These are phyloP conservation scores for Rynchops niger DNA, from an alignment of 2,113 vertebrate species.

Conservation along the genomic window DNA sequence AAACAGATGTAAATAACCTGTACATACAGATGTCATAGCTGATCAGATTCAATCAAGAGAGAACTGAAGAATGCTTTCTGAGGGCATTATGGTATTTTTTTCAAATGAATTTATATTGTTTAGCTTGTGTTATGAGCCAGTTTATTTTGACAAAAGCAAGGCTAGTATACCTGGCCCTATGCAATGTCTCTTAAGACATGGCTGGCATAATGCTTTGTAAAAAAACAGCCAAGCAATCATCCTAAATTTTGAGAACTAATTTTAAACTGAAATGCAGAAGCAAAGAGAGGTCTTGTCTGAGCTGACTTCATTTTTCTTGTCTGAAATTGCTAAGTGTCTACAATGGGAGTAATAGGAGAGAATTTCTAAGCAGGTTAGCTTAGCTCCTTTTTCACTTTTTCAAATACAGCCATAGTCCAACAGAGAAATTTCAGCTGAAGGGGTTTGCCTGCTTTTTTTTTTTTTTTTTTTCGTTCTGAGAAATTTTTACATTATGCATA, in stretches of 20 bases:
- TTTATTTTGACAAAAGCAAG: not conserved
- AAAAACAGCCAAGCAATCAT: not conserved
- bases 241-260: constrained; percentile 22
- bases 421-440: not conserved
- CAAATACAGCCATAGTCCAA: not conserved
- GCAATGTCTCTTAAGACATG: not conserved
- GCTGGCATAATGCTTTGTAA: not conserved
- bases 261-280: constrained; percentile 19
- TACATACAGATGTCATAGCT: not conserved
- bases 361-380: not conserved
- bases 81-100: not conserved
- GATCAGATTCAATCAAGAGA: not conserved
- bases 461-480: not conserved
- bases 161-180: not conserved
- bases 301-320: not conserved
- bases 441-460: not conserved
- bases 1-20: not conserved
- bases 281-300: not conserved
- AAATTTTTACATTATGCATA: not conserved
- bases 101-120: not conserved
- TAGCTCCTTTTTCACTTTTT: constrained; percentile 16
- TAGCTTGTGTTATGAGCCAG: not conserved
- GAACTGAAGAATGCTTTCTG: not conserved
- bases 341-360: not conserved
- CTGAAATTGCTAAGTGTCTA: not conserved